Conservation (phyloP, 2,797 vertebrate genomes). For the Toxotes lorentzi region DNA sequence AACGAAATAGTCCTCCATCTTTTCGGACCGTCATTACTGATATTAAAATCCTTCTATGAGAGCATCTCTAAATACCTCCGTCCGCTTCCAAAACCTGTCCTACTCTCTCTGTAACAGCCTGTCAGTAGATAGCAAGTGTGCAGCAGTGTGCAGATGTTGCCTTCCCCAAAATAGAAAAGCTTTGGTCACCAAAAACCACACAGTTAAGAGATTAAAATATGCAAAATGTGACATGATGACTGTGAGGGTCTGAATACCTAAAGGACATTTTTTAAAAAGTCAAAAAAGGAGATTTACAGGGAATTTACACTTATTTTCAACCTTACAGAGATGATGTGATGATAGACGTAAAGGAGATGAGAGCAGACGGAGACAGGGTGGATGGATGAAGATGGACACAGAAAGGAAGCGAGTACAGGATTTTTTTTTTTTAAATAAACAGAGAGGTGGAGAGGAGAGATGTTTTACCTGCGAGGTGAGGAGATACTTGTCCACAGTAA, state of each 20-base stretch:
- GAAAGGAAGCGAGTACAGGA: slow-evolving; percentile 17
- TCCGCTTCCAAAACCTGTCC: slow-evolving; percentile 22
- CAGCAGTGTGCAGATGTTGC: slow-evolving; percentile 57
- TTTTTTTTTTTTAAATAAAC: not conserved
- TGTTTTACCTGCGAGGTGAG: slow-evolving; percentile 76
- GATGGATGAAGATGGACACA: slow-evolving; percentile 25
- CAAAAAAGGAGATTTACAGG: not conserved
- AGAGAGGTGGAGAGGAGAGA: slow-evolving; percentile 33
- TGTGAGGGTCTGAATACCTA: not conserved
- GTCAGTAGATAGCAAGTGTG: slow-evolving; percentile 40
- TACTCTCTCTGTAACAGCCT: slow-evolving; percentile 20
- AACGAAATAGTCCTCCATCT: not conserved
- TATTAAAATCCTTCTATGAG: not conserved
- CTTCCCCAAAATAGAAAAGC: slow-evolving; percentile 56
- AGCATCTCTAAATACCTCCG: slow-evolving; percentile 9
- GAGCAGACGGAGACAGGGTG: not conserved
- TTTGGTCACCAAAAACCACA: slow-evolving; percentile 29
- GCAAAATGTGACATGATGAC: slow-evolving; percentile 8
- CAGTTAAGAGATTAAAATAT: slow-evolving; percentile 5
- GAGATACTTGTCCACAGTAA: slow-evolving; percentile 65
- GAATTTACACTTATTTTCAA: not conserved
- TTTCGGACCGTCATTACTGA: not conserved
- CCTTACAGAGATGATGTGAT: not conserved
- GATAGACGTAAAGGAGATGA: slow-evolving; percentile 23
- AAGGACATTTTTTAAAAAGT: not conserved